Evolutionary conservation across 2,888 invertebrate genomes (phyloP).

Genomic region (Eupithecia inturbata): DNA sequence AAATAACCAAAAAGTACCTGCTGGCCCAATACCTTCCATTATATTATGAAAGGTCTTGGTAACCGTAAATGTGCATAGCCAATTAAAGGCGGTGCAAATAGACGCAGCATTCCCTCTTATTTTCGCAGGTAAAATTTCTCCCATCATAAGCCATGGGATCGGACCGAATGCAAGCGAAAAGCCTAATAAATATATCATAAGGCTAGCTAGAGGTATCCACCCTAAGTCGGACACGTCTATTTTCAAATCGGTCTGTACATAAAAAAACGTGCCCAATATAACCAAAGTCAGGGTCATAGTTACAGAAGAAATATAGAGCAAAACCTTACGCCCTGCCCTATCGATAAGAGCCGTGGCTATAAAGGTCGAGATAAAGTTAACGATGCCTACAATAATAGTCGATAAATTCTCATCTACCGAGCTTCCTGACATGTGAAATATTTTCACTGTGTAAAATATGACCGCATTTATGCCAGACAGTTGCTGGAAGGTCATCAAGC

Average conservation of each 20-base stretch:
- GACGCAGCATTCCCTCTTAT: slow-evolving; percentile 96
- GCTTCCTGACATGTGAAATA: slow-evolving; percentile 94
- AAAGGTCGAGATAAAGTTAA: slow-evolving; percentile 95
- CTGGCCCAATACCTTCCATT: slow-evolving; percentile 85
- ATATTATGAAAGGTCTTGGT: slow-evolving; percentile 93
- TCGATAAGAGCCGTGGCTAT: slow-evolving; percentile 94
- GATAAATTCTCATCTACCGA: slow-evolving; percentile 90
- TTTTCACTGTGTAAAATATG: slow-evolving; percentile 96
- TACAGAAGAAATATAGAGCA: slow-evolving; percentile 92
- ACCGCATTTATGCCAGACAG: slow-evolving; percentile 97
- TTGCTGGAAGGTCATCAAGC: slow-evolving; percentile 98
- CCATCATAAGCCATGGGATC: slow-evolving; percentile 96
- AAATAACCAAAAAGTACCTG: slow-evolving; percentile 94
- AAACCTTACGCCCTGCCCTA: slow-evolving; percentile 92
- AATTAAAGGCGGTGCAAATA: slow-evolving; percentile 94
- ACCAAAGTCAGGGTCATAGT: slow-evolving; percentile 91
- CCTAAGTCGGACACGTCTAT: slow-evolving; percentile 85
- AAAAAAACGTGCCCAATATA: slow-evolving; percentile 91
- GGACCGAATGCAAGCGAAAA: slow-evolving; percentile 94
- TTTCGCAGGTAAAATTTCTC: slow-evolving; percentile 94
- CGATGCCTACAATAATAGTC: slow-evolving; percentile 94
- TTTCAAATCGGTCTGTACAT: slow-evolving; percentile 76
- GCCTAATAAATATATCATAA: slow-evolving; percentile 92
- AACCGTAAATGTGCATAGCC: slow-evolving; percentile 95
- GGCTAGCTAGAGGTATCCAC: slow-evolving; percentile 91